Percentiles rank a stretch among this genome's conserved stretches.
These are phyloP conservation scores for Aurelia aurita complex sp. Pacific DNA, from an alignment of 30 jellyfish, hydroid and myxozoan species.

Conservation along the genomic window DNA sequence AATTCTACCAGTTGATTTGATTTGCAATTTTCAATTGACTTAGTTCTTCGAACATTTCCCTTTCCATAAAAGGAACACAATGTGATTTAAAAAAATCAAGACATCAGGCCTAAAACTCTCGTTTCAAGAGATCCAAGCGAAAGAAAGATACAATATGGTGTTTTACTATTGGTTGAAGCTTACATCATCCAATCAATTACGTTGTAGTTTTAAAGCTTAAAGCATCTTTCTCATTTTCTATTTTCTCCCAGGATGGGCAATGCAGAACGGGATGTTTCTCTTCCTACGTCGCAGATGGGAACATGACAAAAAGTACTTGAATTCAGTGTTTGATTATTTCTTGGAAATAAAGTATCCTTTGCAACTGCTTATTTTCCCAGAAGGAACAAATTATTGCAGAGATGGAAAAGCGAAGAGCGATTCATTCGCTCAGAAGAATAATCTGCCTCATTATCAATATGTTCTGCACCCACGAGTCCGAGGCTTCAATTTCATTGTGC, in stretches of 20 bases:
- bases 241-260: conserved; percentile 81
- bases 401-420: conserved; percentile 80
- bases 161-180: too few relatives aligned
- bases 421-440: conserved; percentile 75
- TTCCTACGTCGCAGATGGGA: conserved; percentile 94
- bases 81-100: too few relatives aligned
- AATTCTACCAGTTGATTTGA: too few relatives aligned
- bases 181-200: too few relatives aligned
- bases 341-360: conserved; percentile 81
- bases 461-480: conserved; percentile 92
- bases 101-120: too few relatives aligned
- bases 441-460: conserved; percentile 60
- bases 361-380: conserved; percentile 91
- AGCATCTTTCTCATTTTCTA: too few relatives aligned
- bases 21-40: too few relatives aligned
- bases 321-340: conserved; percentile 66
- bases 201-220: too few relatives aligned
- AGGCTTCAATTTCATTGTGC: conserved; percentile 86
- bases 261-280: conserved; percentile 79
- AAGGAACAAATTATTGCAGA: conserved; percentile 84
- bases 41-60: too few relatives aligned
- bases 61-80: too few relatives aligned
- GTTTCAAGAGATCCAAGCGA: too few relatives aligned
- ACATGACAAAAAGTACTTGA: conserved; percentile 75
- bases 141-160: too few relatives aligned